A percentile compares a stretch with the other conserved stretches of the same genome.
These are phyloP conservation scores for Melinopterus prodromus DNA, from an alignment of 2,888 invertebrate genomes.

Conservation along the genomic window DNA sequence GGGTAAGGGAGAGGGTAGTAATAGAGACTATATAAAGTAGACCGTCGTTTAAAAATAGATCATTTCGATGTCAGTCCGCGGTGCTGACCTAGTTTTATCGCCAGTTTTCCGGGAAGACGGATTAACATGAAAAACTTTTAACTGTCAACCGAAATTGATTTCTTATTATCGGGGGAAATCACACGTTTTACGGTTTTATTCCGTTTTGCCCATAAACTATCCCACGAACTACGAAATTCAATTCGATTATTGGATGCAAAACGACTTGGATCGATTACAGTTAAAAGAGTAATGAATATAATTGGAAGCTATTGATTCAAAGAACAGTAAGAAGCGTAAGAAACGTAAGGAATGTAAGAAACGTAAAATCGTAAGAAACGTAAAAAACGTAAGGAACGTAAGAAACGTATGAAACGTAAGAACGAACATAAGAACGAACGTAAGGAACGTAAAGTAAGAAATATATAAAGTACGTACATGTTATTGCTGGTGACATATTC, in stretches of 20 bases:
- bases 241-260: neutral
- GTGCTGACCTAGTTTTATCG: neutral
- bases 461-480: neutral
- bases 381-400: too few species aligned
- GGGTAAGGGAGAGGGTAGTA: neutral
- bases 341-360: too few species aligned
- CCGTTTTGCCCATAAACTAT: neutral
- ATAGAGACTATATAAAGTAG: neutral
- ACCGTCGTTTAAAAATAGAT: neutral
- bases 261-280: too few species aligned
- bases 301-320: too few species aligned
- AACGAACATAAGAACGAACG: too few species aligned
- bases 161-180: conserved; percentile 7
- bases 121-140: conserved; percentile 12
- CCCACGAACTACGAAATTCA: neutral
- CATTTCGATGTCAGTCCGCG: neutral
- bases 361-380: too few species aligned
- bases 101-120: neutral
- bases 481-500: too few species aligned
- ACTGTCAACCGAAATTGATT: conserved; percentile 17
- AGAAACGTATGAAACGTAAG: too few species aligned
- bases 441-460: neutral
- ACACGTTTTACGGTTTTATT: neutral
- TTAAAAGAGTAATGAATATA: too few species aligned
- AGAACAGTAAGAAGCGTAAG: too few species aligned